A percentile compares a stretch with the other conserved stretches of the same genome.
Conservation (phyloP, 2,888 invertebrate species). For the Aleiodes testaceus region DNA sequence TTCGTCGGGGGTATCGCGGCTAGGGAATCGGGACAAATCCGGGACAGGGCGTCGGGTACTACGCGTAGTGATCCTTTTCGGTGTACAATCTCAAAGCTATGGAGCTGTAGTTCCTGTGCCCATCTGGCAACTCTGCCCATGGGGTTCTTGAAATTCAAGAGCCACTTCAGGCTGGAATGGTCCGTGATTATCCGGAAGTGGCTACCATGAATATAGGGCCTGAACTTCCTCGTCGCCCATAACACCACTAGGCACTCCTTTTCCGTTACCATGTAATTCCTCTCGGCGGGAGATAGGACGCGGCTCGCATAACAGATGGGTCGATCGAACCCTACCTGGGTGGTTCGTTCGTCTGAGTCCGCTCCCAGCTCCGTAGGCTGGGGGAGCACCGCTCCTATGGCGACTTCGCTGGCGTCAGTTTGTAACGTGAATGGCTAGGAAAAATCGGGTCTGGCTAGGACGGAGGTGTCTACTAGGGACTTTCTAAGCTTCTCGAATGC, state of each 20-base stretch:
- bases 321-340: background rate
- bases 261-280: background rate
- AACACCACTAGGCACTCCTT: background rate
- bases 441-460: slow-evolving; percentile 37
- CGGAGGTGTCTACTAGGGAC: slow-evolving; percentile 21
- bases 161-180: background rate
- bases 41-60: background rate
- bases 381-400: too few relatives aligned
- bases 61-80: slow-evolving; percentile 2
- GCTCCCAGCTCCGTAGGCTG: too few relatives aligned
- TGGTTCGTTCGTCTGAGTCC: too few relatives aligned
- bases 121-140: background rate
- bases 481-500: slow-evolving; percentile 29
- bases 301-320: background rate
- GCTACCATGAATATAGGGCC: background rate
- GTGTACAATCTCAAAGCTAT: background rate
- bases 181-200: background rate
- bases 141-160: background rate
- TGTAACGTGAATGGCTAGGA: slow-evolving; percentile 25
- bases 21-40: background rate
- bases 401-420: slow-evolving; percentile 32
- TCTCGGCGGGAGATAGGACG: background rate
- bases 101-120: background rate
- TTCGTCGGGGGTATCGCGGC: background rate
- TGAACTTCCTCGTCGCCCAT: background rate